Conservation (phyloP, 2,888 invertebrate genomes). For the Drymonia ruficornis region DNA sequence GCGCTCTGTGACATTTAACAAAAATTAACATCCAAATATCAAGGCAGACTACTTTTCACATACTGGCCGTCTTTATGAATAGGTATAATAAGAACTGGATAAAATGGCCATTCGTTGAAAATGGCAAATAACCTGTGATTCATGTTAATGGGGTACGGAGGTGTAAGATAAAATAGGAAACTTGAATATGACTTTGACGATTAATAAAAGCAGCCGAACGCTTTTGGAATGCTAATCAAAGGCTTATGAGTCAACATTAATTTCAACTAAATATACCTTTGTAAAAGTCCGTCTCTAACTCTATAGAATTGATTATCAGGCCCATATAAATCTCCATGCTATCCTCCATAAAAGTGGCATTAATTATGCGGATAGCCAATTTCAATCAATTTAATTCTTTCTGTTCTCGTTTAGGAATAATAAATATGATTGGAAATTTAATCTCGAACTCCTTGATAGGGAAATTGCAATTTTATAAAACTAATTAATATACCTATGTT, state of each 20-base stretch:
- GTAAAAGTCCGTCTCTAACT: constrained; percentile 15
- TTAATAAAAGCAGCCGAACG: constrained; percentile 27
- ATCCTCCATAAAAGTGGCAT: constrained; percentile 26
- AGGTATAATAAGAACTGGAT: constrained; percentile 50
- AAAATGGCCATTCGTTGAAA: constrained; percentile 49
- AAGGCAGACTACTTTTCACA: constrained; percentile 67
- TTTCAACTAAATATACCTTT: constrained; percentile 21
- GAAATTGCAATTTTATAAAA: neutral
- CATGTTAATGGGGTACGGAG: constrained; percentile 57
- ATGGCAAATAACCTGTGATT: constrained; percentile 64
- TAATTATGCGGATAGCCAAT: constrained; percentile 24
- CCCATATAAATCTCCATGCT: constrained; percentile 20
- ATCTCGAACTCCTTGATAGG: neutral
- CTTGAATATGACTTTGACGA: constrained; percentile 59
- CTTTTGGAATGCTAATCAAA: constrained; percentile 32
- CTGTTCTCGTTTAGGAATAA: constrained; percentile 12
- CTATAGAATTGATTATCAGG: constrained; percentile 24
- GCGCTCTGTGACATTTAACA: constrained; percentile 62
- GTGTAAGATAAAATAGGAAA: constrained; percentile 70
- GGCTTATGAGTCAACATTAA: constrained; percentile 43
- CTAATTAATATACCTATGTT: too few species aligned
- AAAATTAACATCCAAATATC: constrained; percentile 70
- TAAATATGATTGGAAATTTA: neutral
- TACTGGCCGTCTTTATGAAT: constrained; percentile 47
- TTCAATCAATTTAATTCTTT: constrained; percentile 18